These are phyloP conservation scores for Epicampocera succincta DNA, from an alignment of 2,888 invertebrate species.

Conservation along the genomic window DNA sequence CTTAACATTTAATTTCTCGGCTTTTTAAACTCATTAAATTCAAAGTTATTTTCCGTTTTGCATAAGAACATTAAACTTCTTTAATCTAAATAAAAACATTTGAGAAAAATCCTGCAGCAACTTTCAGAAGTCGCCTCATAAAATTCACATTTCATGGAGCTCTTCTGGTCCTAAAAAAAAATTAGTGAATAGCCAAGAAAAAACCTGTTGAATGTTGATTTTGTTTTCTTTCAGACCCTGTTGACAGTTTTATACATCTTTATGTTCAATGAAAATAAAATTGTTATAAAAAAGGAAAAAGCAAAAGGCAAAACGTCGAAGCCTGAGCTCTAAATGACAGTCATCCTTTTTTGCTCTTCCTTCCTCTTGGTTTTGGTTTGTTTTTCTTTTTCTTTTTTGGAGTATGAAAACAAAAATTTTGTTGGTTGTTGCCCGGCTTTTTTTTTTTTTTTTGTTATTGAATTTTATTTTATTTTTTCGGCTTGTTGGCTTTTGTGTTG, in stretches of 20 bases:
- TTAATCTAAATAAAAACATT: constrained; percentile 44
- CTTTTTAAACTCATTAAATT: no score
- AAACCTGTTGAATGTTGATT: constrained; percentile 59
- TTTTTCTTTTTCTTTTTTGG: constrained; percentile 1
- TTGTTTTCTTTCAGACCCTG: constrained; percentile 44
- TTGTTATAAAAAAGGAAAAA: constrained; percentile 3
- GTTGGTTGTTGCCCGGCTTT: constrained; percentile 34
- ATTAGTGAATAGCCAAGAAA: constrained; percentile 17
- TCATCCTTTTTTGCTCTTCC: constrained; percentile 58
- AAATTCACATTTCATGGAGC: constrained; percentile 40
- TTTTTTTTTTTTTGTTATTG: no score
- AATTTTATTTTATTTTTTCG: constrained; percentile 15
- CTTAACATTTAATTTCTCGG: no score
- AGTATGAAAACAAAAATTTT: neutral
- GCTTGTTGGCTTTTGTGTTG: constrained; percentile 54
- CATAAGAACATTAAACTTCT: constrained; percentile 12
- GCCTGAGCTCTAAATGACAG: constrained; percentile 37
- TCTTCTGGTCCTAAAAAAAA: neutral
- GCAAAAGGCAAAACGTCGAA: constrained; percentile 27
- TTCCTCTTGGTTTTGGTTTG: constrained; percentile 15
- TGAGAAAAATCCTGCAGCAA: constrained; percentile 12
- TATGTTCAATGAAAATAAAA: constrained; percentile 60
- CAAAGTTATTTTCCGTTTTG: constrained; percentile 3
- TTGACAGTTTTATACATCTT: constrained; percentile 69
- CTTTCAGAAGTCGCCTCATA: constrained; percentile 27